Evolutionary conservation across 2,113 vertebrate species (phyloP), one percentile per base, ranked within the genome.

Genomic region (Myrmecobius fasciatus): DNA sequence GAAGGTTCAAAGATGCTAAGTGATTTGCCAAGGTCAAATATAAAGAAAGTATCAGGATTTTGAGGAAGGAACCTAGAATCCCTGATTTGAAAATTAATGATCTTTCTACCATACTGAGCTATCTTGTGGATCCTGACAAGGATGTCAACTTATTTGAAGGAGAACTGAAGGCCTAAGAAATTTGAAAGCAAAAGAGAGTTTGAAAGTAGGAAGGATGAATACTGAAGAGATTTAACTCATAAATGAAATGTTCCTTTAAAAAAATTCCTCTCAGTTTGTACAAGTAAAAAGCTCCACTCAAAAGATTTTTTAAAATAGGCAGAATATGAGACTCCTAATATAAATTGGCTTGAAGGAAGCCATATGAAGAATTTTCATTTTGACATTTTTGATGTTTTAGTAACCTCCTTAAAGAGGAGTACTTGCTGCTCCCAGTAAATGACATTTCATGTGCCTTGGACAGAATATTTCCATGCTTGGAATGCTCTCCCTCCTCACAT

Each of bases 271-370:
- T 96, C 92, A 94, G 67, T 96, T 97, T 94, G 94, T 91, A 52
- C 49, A 48, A 89, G 46, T 91, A 83, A 83, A 98, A 56, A 56
- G 26, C 98, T 97, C 92, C 75, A 88, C 89, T 93, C 96, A 97
- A 97, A 97, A 88, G 36, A 93, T 0, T 0, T 94, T 92, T 96
- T 90, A 95, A 97, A 98, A 53, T 96, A 95, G 95, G 94, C 92
- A 98, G 95, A 92, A 96, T 92, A 96, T 98, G 95, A 92, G 93
- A 98, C 53, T 92, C 97, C 95, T 96, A 94, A 98, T 97, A 96
- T 25, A 97, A 97, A 97, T 98, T 89, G 89, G 96, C 96, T 94
- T 96, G 91, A 97, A 98, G 96, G 93, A 97, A 97, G 93, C 26
- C 90, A 98, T 91, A 94, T 48, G 26, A 98, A 91, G 9, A 91